Percentiles rank a stretch among this genome's conserved stretches.
Conservation (phyloP, 2,113 vertebrate genomes). For the Lepisosteus oculatus region DNA sequence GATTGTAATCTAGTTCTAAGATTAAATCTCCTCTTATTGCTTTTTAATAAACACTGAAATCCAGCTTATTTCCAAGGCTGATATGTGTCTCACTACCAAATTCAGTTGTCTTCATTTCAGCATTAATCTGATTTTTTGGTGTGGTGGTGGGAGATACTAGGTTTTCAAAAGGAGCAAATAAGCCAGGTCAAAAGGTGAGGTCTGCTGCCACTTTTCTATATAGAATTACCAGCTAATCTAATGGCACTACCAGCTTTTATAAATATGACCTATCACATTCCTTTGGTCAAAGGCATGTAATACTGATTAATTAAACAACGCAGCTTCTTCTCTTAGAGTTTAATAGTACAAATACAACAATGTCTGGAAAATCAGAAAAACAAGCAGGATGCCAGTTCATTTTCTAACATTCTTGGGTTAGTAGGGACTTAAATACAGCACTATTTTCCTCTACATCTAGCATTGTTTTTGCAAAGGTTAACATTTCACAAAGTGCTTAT, state of each 20-base stretch:
- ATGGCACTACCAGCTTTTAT: conserved; percentile 23
- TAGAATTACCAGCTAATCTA: conserved; percentile 27
- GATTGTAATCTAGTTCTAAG: conserved; percentile 55
- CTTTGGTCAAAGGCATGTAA: no score
- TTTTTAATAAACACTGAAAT: conserved; percentile 54
- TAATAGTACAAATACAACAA: no score
- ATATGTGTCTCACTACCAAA: conserved; percentile 34
- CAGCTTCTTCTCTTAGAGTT: no score
- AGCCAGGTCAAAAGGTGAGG: conserved; percentile 30
- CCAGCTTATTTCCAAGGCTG: conserved; percentile 34
- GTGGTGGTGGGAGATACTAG: background rate
- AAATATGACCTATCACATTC: no score
- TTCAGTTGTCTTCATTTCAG: conserved; percentile 29
- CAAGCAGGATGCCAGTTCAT: no score
- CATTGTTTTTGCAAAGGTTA: no score
- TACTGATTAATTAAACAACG: no score
- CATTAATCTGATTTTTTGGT: conserved; percentile 14
- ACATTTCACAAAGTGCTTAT: no score
- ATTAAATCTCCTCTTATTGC: conserved; percentile 49
- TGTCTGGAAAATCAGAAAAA: no score
- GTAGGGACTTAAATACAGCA: no score
- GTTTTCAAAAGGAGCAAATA: background rate
- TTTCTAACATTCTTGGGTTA: no score
- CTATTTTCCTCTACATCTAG: no score
- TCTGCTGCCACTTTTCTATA: conserved; percentile 22